Evolutionary conservation across 2,888 invertebrate genomes (phyloP), one percentile per base, ranked within the genome.

Genomic region (Acanthosepion pharaonis): DNA sequence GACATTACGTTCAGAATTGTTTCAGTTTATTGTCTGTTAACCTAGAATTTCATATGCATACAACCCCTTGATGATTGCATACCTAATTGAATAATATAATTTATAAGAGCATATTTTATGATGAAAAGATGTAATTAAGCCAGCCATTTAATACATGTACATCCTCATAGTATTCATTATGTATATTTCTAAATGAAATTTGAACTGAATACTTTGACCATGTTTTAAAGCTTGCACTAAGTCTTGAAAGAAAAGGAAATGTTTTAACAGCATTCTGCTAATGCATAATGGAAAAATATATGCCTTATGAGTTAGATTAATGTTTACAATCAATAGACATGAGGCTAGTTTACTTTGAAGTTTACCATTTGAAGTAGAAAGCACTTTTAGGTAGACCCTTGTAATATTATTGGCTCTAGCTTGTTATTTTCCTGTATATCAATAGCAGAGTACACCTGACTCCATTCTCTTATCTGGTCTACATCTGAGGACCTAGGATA

Each of bases 361-460:
- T 78, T 6, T 78, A 78, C 78, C n/a, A 55, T 78, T 78, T 33
- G 33, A 78, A 78, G 78, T 78, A 0, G 11, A 78, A 78, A 78
- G 78, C 78, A 78, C 78, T 78, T 33, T 78, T n/a, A n/a, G 78
- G n/a, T 18, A 78, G 33, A 78, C n/a, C 78, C 78, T 78, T 78
- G 78, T 78, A n/a, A n/a, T 78, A 78, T 78, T n/a, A 78, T 78
- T 78, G 78, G 78, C 78, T n/a, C 18, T 15, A 78, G n/a, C 78
- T 78, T 18, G n/a, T 78, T 78, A 78, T 78, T 78, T n/a, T 11
- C 78, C 33, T 59, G n/a, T 15, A 33, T 33, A 78, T 78, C 20
- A 78, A 78, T 78, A 78, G 78, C 78, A 78, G 78, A 78, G 78
- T 78, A 78, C 78, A 78, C 78, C 78, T 78, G 78, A 78, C 78